Evolutionary conservation across 2,797 vertebrate species (phyloP).

Genomic region (Xenopus petersii): DNA sequence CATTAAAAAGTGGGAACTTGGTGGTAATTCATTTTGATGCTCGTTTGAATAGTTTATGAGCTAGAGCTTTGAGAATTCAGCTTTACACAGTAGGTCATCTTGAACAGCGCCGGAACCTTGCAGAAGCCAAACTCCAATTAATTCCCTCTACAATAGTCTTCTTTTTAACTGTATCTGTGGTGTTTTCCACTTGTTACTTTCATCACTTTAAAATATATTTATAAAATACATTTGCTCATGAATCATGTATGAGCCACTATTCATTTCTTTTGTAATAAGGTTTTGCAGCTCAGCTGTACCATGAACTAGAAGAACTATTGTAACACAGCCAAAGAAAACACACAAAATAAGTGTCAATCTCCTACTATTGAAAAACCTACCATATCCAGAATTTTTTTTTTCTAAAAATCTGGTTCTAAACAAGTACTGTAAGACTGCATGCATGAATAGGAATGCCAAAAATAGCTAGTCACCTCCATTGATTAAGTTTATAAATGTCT

Average conservation of each 20-base stretch:
- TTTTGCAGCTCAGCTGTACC: conserved; percentile 1
- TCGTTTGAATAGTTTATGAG: conserved; percentile 10
- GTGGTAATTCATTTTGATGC: too few species aligned
- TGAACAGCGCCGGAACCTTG: conserved; percentile 1
- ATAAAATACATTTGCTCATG: not conserved
- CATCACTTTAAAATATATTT: conserved; percentile 1
- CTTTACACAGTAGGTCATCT: conserved; percentile 9
- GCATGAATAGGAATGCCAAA: too few species aligned
- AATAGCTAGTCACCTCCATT: too few species aligned
- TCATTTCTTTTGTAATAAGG: not conserved
- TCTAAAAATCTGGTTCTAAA: too few species aligned
- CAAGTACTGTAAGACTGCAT: too few species aligned
- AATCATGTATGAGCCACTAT: conserved; percentile 7
- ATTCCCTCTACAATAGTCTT: not conserved
- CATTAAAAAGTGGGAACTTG: too few species aligned
- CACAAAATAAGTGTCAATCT: not conserved
- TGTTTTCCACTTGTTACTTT: not conserved
- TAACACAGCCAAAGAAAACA: conserved; percentile 12
- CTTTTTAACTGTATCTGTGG: not conserved
- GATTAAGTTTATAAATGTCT: too few species aligned
- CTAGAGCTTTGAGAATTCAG: not conserved
- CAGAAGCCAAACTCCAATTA: conserved; percentile 2
- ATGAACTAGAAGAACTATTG: not conserved
- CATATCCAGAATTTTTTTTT: too few species aligned
- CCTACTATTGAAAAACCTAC: not conserved